These are phyloP conservation scores for Zonitis immaculata DNA, from an alignment of 2,888 invertebrate species.

Conservation along the genomic window DNA sequence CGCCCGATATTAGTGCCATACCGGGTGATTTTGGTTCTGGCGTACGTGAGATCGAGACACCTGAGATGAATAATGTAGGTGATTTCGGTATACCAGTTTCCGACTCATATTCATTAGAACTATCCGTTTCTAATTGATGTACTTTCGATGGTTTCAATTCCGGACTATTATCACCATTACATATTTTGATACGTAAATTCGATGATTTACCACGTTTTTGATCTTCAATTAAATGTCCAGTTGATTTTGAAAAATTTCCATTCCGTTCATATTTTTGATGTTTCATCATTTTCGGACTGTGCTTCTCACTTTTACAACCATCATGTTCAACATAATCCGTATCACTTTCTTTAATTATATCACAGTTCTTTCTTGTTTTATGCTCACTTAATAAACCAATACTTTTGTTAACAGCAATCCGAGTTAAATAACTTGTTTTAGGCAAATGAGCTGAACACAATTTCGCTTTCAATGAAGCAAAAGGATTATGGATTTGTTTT, in stretches of 20 bases:
- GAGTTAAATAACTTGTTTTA: conserved; percentile 46
- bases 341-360: conserved; percentile 24
- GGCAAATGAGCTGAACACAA: conserved; percentile 49
- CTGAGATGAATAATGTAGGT: conserved; percentile 55
- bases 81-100: conserved; percentile 56
- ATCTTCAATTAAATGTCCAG: conserved; percentile 43
- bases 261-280: conserved; percentile 35
- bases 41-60: conserved; percentile 55
- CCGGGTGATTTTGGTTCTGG: conserved; percentile 51
- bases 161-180: conserved; percentile 35
- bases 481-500: conserved; percentile 44
- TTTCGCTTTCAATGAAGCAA: conserved; percentile 47
- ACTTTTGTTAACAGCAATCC: conserved; percentile 48
- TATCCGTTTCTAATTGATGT: conserved; percentile 49
- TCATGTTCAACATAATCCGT: conserved; percentile 26
- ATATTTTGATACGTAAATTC: conserved; percentile 47
- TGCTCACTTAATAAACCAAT: conserved; percentile 44
- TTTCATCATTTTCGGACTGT: conserved; percentile 38
- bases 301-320: conserved; percentile 38
- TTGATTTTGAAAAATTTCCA: conserved; percentile 44
- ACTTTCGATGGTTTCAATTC: conserved; percentile 30
- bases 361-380: conserved; percentile 33
- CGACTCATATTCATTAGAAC: conserved; percentile 55
- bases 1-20: conserved; percentile 41
- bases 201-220: conserved; percentile 36